Evolutionary conservation across 2,797 vertebrate genomes (phyloP).

Genomic region (Botia kubotai): DNA sequence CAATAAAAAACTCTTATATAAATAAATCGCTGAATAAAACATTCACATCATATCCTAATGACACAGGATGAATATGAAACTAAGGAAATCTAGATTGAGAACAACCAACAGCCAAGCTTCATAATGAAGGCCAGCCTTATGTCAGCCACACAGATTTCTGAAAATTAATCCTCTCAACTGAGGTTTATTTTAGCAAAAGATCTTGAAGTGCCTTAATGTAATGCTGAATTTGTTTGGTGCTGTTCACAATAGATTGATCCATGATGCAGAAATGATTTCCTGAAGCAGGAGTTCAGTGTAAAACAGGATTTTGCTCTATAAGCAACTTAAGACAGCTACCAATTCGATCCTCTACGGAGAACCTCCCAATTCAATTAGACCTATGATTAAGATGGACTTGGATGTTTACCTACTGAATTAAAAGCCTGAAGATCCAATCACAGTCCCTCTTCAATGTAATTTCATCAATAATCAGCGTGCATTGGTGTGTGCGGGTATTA

Average conservation of each 20-base stretch:
- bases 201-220: conserved; percentile 19
- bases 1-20: too few species aligned
- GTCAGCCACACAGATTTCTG: conserved; percentile 14
- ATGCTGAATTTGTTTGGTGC: not conserved
- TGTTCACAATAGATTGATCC: conserved; percentile 17
- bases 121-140: conserved; percentile 41
- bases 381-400: not conserved
- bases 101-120: conserved; percentile 34
- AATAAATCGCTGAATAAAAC: not conserved
- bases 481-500: not conserved
- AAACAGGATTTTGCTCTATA: not conserved
- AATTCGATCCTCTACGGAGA: not conserved
- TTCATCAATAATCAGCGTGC: not conserved
- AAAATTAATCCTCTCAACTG: conserved; percentile 38
- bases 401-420: not conserved
- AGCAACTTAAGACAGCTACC: not conserved
- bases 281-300: not conserved
- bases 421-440: not conserved
- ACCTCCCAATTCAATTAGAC: not conserved
- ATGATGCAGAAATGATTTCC: conserved; percentile 3
- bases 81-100: conserved; percentile 40
- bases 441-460: not conserved
- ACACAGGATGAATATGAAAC: conserved; percentile 2
- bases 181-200: conserved; percentile 29
- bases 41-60: conserved; percentile 13